Evolutionary conservation across 1,140 invertebrate genomes (phyloP), one percentile per base, ranked within the genome.

Genomic region (Drosophila kanapiae): DNA sequence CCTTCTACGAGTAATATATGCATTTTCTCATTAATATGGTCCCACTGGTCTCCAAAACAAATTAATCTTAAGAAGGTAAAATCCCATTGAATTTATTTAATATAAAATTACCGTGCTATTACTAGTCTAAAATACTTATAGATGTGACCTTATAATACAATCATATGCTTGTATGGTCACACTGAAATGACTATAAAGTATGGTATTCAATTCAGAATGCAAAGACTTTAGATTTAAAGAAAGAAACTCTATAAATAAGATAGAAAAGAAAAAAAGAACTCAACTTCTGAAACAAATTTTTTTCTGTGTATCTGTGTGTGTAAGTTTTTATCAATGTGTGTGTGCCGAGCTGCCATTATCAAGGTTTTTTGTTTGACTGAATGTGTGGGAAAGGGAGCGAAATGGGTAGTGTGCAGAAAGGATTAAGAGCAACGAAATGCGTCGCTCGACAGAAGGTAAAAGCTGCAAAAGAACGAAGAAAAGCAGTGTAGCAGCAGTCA

Each of bases 381-480:
- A 72, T 59, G 70, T 35, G 35, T 16, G 70, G 48, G 42, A 38
- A 45, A 53, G 54, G 38, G 54, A 59, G 42, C 51, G 45, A 18
- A 61, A 38, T 18, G 37, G 67, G 27, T 38, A 70, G 81, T 83
- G 81, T 83, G 81, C 72, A 80, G 71, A 83, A 83, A 83, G 81
- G 81, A 83, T 83, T 83, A 83, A 83, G 71, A 83, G 76, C 76
- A 80, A 76, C 81, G 76, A 80, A 76, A 84, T 80, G 81, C 79
- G 67, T 80, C 58, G 65, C 65, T 67, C 51, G 62, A 71, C 81
- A 58, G 63, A 77, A 77, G 75, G 75, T 78, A 78, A 78, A 78
- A 75, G 72, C 71, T 54, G 49, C 57, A 79, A 79, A 78, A 70
- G 58, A 47, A 78, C 42, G n/a, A 63, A 43, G 59, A 59, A 43